Evolutionary conservation across 2,797 vertebrate genomes (phyloP).

Genomic region (Micromesistius poutassou): DNA sequence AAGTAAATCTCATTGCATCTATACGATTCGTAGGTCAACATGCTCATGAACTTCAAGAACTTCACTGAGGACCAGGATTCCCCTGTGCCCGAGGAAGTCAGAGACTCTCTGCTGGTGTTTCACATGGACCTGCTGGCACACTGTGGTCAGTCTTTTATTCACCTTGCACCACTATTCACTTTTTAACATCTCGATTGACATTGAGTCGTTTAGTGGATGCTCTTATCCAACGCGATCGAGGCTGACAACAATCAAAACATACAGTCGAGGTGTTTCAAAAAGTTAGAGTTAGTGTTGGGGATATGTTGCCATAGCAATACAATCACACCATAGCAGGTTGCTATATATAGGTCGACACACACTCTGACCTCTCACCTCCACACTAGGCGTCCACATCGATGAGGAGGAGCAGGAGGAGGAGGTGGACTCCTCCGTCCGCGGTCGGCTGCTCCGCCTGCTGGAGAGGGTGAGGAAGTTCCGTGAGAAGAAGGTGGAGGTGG

Average conservation of each 20-base stretch:
- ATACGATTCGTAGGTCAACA: conserved; percentile 80
- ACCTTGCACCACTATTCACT: neutral
- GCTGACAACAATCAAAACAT: neutral
- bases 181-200: neutral
- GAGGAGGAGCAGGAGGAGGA: conserved; percentile 82
- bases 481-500: conserved; percentile 70
- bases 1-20: neutral
- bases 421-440: conserved; percentile 81
- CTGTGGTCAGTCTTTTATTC: conserved; percentile 79
- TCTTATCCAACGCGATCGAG: neutral
- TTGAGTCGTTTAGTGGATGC: too few relatives aligned
- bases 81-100: conserved; percentile 81
- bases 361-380: neutral
- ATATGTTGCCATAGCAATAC: neutral
- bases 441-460: conserved; percentile 79
- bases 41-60: conserved; percentile 89
- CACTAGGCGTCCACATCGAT: conserved; percentile 79
- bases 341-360: neutral
- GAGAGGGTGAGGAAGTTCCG: conserved; percentile 80
- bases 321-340: neutral
- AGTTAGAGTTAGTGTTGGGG: neutral
- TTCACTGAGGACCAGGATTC: conserved; percentile 77
- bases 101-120: conserved; percentile 76
- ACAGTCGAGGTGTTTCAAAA: neutral
- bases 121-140: conserved; percentile 83